Evolutionary conservation across 2,113 vertebrate genomes (phyloP).

Genomic region (Crocuta crocuta): DNA sequence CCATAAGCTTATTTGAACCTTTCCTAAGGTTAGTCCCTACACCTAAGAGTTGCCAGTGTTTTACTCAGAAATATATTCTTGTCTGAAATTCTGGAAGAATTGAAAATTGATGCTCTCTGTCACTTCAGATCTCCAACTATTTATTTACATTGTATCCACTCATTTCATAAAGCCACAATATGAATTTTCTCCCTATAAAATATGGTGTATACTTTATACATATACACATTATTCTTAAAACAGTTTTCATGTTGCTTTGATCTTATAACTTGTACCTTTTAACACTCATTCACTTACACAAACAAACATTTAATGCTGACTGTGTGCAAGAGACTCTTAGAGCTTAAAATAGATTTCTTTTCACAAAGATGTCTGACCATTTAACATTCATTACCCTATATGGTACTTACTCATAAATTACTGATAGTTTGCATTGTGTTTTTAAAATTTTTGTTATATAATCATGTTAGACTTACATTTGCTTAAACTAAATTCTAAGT

Average conservation of each 20-base stretch:
- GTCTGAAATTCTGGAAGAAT: neutral
- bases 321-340: neutral
- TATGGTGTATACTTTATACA: neutral
- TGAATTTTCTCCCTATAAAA: neutral
- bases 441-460: neutral
- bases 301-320: neutral
- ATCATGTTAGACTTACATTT: neutral
- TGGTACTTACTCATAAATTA: neutral
- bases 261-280: neutral
- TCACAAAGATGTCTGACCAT: neutral
- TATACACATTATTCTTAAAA: neutral
- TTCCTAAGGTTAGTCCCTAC: neutral
- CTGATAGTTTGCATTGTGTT: neutral
- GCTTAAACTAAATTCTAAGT: neutral
- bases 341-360: neutral
- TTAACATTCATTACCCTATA: neutral
- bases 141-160: neutral
- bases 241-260: neutral
- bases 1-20: neutral
- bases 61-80: neutral
- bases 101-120: neutral
- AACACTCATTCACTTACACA: neutral
- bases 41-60: neutral
- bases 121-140: neutral
- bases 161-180: neutral